Conservation (phyloP, 2,113 vertebrate species). For the Calidris pugnax region DNA sequence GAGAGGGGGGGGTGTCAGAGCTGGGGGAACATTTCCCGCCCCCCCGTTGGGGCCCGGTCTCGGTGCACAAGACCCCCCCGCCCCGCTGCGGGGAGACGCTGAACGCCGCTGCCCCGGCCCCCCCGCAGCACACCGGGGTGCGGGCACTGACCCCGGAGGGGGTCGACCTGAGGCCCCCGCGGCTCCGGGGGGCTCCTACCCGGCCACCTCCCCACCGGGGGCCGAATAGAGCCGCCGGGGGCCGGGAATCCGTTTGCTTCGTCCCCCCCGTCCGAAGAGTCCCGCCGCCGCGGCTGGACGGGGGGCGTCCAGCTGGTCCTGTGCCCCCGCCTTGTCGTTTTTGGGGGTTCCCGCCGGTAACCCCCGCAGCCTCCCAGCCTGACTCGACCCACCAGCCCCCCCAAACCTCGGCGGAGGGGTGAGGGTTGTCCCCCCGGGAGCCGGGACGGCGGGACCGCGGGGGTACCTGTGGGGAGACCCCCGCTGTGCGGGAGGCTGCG, state of each 20-base stretch:
- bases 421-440: background rate
- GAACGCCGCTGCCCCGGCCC: rapidly evolving
- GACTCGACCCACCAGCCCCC: background rate
- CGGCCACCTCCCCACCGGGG: rapidly evolving
- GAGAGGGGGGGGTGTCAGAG: background rate
- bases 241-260: background rate
- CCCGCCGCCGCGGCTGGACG: background rate
- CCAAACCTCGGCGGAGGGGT: rapidly evolving
- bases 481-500: background rate
- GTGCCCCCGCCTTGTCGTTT: background rate
- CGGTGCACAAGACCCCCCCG: no score
- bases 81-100: no score
- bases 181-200: rapidly evolving
- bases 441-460: background rate
- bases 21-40: background rate
- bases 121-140: rapidly evolving
- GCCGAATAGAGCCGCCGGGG: rapidly evolving
- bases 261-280: rapidly evolving
- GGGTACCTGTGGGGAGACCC: background rate
- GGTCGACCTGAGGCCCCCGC: rapidly evolving
- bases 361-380: no score
- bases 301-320: no score
- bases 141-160: no score
- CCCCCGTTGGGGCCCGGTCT: rapidly evolving
- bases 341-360: no score